Evolutionary conservation across 2,797 vertebrate genomes (phyloP).

Genomic region (Chaetophractus vellerosus): DNA sequence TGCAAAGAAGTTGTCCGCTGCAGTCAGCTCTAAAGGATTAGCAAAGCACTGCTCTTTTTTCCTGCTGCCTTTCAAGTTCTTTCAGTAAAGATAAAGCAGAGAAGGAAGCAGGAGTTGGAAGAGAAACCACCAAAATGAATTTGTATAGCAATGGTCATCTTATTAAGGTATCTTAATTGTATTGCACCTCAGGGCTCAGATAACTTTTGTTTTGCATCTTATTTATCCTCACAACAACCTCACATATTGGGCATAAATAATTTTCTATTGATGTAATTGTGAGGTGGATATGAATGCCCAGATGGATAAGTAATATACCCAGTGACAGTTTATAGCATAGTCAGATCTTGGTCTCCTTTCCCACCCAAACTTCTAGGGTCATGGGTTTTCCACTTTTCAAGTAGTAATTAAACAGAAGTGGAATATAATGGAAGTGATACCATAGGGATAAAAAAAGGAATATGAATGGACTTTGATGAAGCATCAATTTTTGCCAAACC

Average conservation of each 20-base stretch:
- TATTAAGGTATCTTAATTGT: slow-evolving; percentile 2
- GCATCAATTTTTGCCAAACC: background rate
- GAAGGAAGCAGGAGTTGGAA: background rate
- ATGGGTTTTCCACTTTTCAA: background rate
- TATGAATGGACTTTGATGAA: background rate
- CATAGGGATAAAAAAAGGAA: background rate
- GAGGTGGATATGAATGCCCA: background rate
- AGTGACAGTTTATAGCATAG: background rate
- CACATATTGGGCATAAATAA: background rate
- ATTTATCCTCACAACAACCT: background rate
- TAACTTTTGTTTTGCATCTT: background rate
- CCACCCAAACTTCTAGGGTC: background rate
- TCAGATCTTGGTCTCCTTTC: background rate
- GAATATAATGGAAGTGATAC: background rate
- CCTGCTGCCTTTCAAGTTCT: slow-evolving; percentile 11
- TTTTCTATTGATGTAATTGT: background rate
- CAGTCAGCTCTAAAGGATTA: background rate
- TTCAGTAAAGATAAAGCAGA: background rate
- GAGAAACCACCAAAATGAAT: background rate
- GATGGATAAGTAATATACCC: rapidly evolving
- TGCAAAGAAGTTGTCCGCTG: background rate
- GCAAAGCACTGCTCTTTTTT: background rate
- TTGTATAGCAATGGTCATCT: background rate
- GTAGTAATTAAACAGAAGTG: background rate
- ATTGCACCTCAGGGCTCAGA: background rate